These are phyloP conservation scores for Hapalemur alaotrensis DNA, from an alignment of 2,797 vertebrate species.

Conservation along the genomic window DNA sequence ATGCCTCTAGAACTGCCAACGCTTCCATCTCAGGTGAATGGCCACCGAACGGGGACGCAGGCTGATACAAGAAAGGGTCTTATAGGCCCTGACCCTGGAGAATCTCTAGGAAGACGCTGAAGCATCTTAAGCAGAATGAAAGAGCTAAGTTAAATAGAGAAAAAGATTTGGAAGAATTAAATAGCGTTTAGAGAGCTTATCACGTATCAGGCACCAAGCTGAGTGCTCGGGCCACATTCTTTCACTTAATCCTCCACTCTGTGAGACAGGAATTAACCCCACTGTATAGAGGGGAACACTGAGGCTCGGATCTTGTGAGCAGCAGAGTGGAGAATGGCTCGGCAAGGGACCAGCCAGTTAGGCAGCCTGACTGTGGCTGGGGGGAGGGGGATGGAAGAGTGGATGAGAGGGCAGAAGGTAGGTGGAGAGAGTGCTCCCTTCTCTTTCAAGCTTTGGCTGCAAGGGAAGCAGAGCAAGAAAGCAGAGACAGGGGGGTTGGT, in stretches of 20 bases:
- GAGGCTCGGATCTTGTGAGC: not conserved
- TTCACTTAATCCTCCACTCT: not conserved
- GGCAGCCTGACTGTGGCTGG: not conserved
- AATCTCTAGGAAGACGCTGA: not conserved
- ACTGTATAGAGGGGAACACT: not conserved
- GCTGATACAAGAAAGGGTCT: not conserved
- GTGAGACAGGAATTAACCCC: not conserved
- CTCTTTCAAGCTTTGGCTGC: not conserved
- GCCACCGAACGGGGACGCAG: not conserved
- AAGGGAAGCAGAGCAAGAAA: not conserved
- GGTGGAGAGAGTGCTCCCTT: not conserved
- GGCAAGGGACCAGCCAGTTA: not conserved
- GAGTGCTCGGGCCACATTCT: not conserved
- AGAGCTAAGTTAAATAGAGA: not conserved
- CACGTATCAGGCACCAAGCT: not conserved
- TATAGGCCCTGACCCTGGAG: not conserved
- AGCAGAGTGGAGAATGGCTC: not conserved
- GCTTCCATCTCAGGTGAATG: not conserved
- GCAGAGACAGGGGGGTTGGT: not conserved
- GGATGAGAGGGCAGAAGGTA: too few relatives aligned
- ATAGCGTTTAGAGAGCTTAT: not conserved
- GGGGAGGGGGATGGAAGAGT: not conserved
- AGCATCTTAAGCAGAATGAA: not conserved
- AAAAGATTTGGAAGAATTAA: not conserved
- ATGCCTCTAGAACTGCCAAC: not conserved